Evolutionary conservation across 1,140 invertebrate species (phyloP), one percentile per base, ranked within the genome.

Genomic region (Nomia melanderi): DNA sequence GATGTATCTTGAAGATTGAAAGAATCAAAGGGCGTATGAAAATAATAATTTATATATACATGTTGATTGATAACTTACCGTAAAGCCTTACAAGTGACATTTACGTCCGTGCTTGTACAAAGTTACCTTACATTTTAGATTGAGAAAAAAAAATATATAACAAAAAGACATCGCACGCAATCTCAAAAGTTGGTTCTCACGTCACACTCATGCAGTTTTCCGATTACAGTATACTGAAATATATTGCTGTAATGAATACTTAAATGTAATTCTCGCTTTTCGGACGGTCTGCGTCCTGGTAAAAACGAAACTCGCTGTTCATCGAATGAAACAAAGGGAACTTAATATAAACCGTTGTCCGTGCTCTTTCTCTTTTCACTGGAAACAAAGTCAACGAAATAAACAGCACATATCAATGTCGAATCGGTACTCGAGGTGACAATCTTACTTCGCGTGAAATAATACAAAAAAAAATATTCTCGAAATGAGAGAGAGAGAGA

Each of bases 181-280:
- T 59, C 12, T 47, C 53, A n/a, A n/a, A n/a, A n/a, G 47, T 47
- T 27, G 64, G 31, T 33, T 23, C 36, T 41, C 25, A 64, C 33
- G 29, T 57, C 73, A 76, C 64, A 67, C 73, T 39, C 73, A 76
- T 76, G 73, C 73, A 76, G 12, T 69, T 67, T 27, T 39, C n/a
- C n/a, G n/a, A 75, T 54, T 67, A 12, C 20, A 57, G n/a, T 65
- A 44, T 53, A 44, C 27, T 14, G 27, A 36, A 29, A 57, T 31
- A 31, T 20, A 60, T 23, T 57, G 12, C 59, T 36, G 56, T 33
- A 63, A 12, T 31, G 57, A 31, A 23, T 44, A 67, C 33, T 25
- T 27, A 56, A 33, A 20, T 59, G 67, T n/a, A 57, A 29, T 44
- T 23, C 23, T 47, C 53, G 33, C 27, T 57, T 59, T 23, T 67